phyloP scores from a whole-genome alignment of 2,113 vertebrate genomes.

The Columba livia region DNA sequence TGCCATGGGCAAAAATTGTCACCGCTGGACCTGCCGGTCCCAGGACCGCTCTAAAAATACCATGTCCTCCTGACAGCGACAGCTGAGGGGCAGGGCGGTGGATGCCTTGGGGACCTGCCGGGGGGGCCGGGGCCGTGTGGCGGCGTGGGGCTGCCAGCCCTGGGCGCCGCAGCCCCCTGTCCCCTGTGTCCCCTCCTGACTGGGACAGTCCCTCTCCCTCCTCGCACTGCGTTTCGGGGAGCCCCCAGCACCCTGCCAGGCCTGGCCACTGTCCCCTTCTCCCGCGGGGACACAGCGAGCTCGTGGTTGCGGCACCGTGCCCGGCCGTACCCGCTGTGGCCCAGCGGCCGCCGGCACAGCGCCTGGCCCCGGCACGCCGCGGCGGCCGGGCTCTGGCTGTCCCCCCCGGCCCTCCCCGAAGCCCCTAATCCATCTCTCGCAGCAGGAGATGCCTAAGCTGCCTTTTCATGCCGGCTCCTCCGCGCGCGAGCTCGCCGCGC shows the following conservation, averaged over 20 bases:
- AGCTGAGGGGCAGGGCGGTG: background rate
- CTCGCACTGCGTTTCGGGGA: fast-evolving
- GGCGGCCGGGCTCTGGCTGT: background rate
- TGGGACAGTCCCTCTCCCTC: fast-evolving
- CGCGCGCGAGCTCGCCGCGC: conserved; percentile 45
- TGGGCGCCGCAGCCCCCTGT: background rate
- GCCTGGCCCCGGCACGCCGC: background rate
- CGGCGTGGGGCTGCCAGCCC: background rate
- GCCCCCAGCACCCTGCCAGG: too few relatives aligned
- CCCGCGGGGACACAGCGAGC: fast-evolving
- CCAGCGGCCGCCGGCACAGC: background rate
- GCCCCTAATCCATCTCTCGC: conserved; percentile 79
- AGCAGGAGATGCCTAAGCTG: conserved; percentile 80
- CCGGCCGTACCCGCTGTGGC: background rate
- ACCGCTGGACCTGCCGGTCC: background rate
- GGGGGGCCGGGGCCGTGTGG: background rate
- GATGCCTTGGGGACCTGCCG: background rate
- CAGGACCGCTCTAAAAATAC: conserved; percentile 13
- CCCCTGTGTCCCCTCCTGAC: background rate
- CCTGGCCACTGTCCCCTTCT: background rate
- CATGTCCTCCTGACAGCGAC: background rate
- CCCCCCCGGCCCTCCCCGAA: conserved; percentile 50
- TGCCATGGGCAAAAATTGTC: background rate
- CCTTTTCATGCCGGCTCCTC: conserved; percentile 73
- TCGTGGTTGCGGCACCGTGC: background rate